phyloP scores from a whole-genome alignment of 35 echinoderm and acorn worm genomes.

The Ophiothrix spiculata region DNA sequence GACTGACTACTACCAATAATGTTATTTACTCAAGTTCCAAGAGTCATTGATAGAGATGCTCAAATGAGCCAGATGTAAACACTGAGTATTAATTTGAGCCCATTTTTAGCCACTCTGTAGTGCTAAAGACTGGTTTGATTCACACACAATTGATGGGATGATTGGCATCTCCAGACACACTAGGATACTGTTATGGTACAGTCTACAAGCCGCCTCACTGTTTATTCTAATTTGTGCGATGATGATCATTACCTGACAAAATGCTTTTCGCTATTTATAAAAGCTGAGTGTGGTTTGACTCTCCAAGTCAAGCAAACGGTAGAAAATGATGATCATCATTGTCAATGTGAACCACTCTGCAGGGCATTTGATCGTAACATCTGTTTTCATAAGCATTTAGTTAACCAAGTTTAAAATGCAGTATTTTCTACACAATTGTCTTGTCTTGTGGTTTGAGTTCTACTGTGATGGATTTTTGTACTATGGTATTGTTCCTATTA shows the following conservation, averaged over 20 bases:
- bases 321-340: background rate
- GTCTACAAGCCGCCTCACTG: background rate
- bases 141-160: background rate
- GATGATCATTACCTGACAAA: slow-evolving; percentile 8
- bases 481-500: no score
- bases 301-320: background rate
- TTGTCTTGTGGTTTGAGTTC: no score
- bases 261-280: background rate
- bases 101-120: background rate
- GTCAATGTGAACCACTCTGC: background rate
- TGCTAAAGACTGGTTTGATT: background rate
- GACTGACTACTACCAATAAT: slow-evolving; percentile 16
- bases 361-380: background rate
- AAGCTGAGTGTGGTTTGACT: background rate
- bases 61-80: slow-evolving; percentile 8
- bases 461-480: no score
- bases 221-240: slow-evolving; percentile 16
- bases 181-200: slow-evolving; percentile 9
- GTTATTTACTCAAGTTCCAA: slow-evolving; percentile 7
- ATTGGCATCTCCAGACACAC: background rate
- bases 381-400: no score
- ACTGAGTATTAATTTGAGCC: background rate
- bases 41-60: background rate
- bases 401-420: no score
- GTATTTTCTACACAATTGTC: no score